Evolutionary conservation across 1,140 invertebrate species (phyloP).

Genomic region (Nebria ingens): DNA sequence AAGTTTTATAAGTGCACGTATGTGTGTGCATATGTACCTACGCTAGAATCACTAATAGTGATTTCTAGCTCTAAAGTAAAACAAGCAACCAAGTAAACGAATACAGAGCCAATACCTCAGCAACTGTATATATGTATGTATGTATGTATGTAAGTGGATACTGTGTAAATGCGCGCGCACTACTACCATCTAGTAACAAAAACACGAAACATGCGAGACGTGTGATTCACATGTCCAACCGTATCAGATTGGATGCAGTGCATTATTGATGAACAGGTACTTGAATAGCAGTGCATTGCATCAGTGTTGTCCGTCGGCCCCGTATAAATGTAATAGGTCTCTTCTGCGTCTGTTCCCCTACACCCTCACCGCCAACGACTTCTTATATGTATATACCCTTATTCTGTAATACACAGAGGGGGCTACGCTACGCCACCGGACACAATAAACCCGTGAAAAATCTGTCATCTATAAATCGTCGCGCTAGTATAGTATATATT

Average conservation of each 20-base stretch:
- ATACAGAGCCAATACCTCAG: too few relatives aligned
- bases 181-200: conserved; percentile 8
- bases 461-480: conserved; percentile 7
- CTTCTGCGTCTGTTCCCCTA: not conserved
- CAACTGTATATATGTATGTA: too few relatives aligned
- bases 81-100: too few relatives aligned
- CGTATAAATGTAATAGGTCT: not conserved
- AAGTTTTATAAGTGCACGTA: too few relatives aligned
- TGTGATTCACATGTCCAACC: conserved; percentile 28
- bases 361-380: not conserved
- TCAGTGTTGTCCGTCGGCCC: conserved; percentile 10
- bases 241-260: conserved; percentile 27
- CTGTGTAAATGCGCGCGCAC: too few relatives aligned
- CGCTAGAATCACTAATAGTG: too few relatives aligned
- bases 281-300: conserved; percentile 22
- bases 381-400: not conserved
- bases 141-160: too few relatives aligned
- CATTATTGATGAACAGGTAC: conserved; percentile 35
- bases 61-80: too few relatives aligned
- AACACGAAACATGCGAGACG: not conserved
- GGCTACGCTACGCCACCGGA: not conserved
- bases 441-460: conserved; percentile 8
- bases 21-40: too few relatives aligned
- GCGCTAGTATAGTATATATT: not conserved
- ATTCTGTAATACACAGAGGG: not conserved